Evolutionary conservation across 2,888 invertebrate species (phyloP).

Genomic region (Lithosia quadra): DNA sequence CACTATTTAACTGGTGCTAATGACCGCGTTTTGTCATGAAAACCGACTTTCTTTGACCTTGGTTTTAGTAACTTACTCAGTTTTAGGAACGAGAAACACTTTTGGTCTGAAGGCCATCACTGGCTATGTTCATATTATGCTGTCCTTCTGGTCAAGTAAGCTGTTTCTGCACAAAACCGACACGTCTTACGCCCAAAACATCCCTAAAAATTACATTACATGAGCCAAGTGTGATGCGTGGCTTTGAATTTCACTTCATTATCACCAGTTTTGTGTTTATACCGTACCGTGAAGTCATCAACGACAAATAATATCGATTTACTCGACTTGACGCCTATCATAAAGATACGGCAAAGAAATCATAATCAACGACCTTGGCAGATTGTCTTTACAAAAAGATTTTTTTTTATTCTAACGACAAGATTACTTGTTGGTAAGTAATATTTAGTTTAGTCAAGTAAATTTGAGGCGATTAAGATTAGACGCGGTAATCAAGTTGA

Average conservation of each 20-base stretch:
- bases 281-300: too few species aligned
- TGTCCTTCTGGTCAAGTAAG: too few species aligned
- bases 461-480: constrained; percentile 13
- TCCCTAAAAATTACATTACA: too few species aligned
- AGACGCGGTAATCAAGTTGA: constrained; percentile 9
- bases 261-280: too few species aligned
- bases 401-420: background rate
- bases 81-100: too few species aligned
- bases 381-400: background rate
- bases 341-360: background rate
- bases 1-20: background rate
- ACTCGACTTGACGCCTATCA: background rate
- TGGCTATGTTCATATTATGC: too few species aligned
- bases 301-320: background rate
- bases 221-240: too few species aligned
- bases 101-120: too few species aligned
- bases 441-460: too few species aligned
- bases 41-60: background rate
- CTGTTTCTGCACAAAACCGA: too few species aligned
- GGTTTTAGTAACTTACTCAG: background rate
- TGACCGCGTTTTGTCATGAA: background rate
- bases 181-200: too few species aligned
- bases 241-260: too few species aligned
- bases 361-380: background rate
- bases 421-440: background rate